Percentiles rank a stretch among this genome's conserved stretches.
Conservation (phyloP, 2,113 vertebrate species). For the Tachysurus vachellii region DNA sequence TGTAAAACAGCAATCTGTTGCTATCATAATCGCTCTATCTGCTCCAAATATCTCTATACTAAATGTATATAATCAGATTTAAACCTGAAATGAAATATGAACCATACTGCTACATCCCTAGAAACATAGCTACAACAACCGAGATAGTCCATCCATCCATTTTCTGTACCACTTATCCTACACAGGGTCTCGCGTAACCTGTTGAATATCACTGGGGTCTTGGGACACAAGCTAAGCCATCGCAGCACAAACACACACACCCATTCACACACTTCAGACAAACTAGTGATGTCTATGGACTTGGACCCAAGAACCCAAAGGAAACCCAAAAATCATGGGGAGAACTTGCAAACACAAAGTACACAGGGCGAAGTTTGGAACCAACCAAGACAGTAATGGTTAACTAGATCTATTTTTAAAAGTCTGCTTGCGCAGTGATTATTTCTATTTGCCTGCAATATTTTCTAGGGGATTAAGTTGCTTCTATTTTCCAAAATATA, state of each 20-base stretch:
- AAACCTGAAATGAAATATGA: background rate
- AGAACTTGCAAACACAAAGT: no score
- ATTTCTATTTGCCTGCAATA: background rate
- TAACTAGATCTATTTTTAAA: background rate
- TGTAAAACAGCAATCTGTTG: conserved; percentile 45
- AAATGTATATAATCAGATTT: background rate
- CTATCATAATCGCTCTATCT: conserved; percentile 36
- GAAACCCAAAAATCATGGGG: background rate
- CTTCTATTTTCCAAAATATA: background rate
- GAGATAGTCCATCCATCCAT: background rate
- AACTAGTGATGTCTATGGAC: background rate
- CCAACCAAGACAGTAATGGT: background rate
- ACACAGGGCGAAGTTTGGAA: no score
- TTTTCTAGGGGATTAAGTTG: background rate
- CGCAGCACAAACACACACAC: no score
- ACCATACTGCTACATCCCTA: background rate
- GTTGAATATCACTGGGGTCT: no score
- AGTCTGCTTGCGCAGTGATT: background rate
- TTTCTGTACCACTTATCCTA: no score
- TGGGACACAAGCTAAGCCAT: no score
- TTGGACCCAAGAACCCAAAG: background rate
- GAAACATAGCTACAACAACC: background rate
- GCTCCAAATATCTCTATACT: background rate
- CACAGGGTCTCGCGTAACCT: no score
- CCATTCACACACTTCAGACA: background rate